phyloP scores from a whole-genome alignment of 2,797 vertebrate genomes.

The Amblyraja radiata region DNA sequence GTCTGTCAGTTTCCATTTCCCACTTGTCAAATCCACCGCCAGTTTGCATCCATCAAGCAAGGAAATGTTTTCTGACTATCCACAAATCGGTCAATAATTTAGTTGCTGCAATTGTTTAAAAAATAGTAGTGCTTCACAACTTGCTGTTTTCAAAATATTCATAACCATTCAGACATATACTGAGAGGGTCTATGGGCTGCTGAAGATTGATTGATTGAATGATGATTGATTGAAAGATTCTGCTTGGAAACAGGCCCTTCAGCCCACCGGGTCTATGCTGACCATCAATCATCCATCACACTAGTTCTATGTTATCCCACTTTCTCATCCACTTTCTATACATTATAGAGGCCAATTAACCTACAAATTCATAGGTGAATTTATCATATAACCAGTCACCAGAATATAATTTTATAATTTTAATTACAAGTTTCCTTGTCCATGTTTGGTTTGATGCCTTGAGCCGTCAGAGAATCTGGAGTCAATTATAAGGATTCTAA shows the following conservation, averaged over 20 bases:
- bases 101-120: neutral
- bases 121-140: neutral
- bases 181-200: neutral
- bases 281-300: too few species aligned
- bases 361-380: neutral
- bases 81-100: neutral
- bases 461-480: too few species aligned
- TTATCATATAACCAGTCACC: neutral
- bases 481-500: too few species aligned
- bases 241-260: too few species aligned
- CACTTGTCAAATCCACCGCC: neutral
- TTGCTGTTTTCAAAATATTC: neutral
- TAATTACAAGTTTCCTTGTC: neutral
- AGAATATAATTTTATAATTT: neutral
- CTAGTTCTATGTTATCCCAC: too few species aligned
- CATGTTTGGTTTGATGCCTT: too few species aligned
- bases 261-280: too few species aligned
- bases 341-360: too few species aligned
- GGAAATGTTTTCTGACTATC: neutral
- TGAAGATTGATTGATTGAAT: too few species aligned
- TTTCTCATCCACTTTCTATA: too few species aligned
- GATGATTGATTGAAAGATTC: too few species aligned
- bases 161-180: neutral
- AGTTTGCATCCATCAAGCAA: neutral
- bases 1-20: conserved; percentile 18